phyloP scores from a whole-genome alignment of 2,888 invertebrate species.

The Polydesmus complanatus region DNA sequence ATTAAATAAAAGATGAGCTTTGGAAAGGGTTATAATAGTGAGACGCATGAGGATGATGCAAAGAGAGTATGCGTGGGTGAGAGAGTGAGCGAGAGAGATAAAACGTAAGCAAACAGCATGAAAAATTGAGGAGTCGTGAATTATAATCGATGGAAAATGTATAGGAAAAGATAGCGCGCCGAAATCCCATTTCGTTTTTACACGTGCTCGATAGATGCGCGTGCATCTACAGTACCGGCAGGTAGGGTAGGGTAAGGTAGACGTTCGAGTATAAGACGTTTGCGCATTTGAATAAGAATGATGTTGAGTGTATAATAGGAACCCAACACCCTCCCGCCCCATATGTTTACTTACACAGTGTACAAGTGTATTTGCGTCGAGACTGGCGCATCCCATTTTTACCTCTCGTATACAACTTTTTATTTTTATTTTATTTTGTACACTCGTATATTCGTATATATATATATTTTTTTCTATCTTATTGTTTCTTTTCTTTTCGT shows the following conservation, averaged over 20 bases:
- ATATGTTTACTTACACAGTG: background rate
- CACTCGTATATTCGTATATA: no score
- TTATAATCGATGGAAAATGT: background rate
- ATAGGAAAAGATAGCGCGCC: background rate
- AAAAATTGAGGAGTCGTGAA: background rate
- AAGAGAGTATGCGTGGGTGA: no score
- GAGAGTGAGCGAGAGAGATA: background rate
- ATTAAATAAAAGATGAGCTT: no score
- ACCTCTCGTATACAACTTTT: background rate
- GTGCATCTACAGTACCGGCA: no score
- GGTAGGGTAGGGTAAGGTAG: no score
- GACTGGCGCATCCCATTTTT: background rate
- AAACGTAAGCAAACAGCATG: background rate
- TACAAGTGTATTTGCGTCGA: background rate
- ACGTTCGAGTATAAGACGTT: no score
- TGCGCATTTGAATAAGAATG: background rate
- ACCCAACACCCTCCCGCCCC: background rate
- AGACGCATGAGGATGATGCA: no score
- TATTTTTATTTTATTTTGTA: no score
- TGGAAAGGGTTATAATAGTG: no score
- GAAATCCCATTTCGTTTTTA: background rate
- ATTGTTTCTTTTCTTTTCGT: no score
- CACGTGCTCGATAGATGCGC: background rate
- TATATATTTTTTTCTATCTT: no score
- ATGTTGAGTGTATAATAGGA: background rate